phyloP scores from a whole-genome alignment of 2,797 vertebrate species.

The Otolemur crassicaudatus region DNA sequence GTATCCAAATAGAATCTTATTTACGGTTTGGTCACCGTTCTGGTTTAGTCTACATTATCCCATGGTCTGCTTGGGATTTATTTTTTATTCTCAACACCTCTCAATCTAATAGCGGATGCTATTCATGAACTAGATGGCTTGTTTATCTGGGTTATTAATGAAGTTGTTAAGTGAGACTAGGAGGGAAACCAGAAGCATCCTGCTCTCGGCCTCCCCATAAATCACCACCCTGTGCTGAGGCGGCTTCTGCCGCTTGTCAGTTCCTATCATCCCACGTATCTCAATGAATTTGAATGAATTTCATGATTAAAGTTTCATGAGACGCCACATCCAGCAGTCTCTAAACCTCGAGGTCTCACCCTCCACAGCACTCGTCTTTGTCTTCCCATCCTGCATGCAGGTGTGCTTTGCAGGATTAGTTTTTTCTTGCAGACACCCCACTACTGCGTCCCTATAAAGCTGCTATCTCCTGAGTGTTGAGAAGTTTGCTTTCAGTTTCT shows the following conservation, averaged over 20 bases:
- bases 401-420: background rate
- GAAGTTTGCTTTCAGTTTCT: conserved; percentile 31
- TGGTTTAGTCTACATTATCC: background rate
- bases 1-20: background rate
- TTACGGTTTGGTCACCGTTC: background rate
- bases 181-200: conserved; percentile 45
- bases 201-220: conserved; percentile 68
- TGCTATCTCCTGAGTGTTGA: conserved; percentile 59
- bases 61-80: background rate
- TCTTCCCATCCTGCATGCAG: conserved; percentile 48
- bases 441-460: conserved; percentile 54
- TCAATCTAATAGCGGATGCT: conserved; percentile 71
- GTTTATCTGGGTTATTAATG: conserved; percentile 83
- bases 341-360: conserved; percentile 57
- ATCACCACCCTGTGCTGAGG: conserved; percentile 64
- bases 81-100: conserved; percentile 56
- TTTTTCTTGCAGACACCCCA: background rate
- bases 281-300: conserved; percentile 74
- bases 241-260: conserved; percentile 59
- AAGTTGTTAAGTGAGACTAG: conserved; percentile 75
- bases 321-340: conserved; percentile 45
- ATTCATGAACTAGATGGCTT: conserved; percentile 64
- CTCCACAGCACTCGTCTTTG: conserved; percentile 21
- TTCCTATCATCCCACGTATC: conserved; percentile 74
- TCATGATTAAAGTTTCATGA: conserved; percentile 79